Evolutionary conservation across 1,140 invertebrate species (phyloP).

Genomic region (Diorhabda sublineata): DNA sequence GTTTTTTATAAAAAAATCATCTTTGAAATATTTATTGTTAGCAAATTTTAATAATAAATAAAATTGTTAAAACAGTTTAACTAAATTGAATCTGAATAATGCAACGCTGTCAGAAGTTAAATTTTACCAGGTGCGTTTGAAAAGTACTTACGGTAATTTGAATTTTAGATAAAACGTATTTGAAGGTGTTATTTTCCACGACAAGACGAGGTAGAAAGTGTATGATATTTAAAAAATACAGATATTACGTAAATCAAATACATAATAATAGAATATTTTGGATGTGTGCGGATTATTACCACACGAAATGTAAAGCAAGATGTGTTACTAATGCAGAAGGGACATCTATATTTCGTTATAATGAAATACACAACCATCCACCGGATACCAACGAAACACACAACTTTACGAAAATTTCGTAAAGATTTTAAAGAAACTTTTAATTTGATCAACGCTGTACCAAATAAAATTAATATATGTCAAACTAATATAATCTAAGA

Average conservation of each 20-base stretch:
- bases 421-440: no score
- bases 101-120: neutral
- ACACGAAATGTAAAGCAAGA: conserved; percentile 26
- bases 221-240: conserved; percentile 24
- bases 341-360: neutral
- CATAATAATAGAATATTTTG: conserved; percentile 12
- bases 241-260: conserved; percentile 30
- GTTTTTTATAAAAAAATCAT: neutral
- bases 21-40: no score
- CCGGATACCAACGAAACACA: neutral
- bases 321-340: conserved; percentile 13
- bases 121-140: neutral
- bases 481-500: no score
- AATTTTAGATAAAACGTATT: neutral
- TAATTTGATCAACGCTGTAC: no score
- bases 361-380: conserved; percentile 7
- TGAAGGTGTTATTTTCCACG: conserved; percentile 10
- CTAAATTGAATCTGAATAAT: no score
- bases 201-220: conserved; percentile 26
- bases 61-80: no score
- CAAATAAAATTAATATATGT: no score
- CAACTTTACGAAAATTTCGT: no score
- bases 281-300: conserved; percentile 17
- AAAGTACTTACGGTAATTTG: neutral
- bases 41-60: no score